A percentile compares a stretch with the other conserved stretches of the same genome.
Conservation (phyloP, 2,113 vertebrate genomes). For the Agapornis roseicollis region DNA sequence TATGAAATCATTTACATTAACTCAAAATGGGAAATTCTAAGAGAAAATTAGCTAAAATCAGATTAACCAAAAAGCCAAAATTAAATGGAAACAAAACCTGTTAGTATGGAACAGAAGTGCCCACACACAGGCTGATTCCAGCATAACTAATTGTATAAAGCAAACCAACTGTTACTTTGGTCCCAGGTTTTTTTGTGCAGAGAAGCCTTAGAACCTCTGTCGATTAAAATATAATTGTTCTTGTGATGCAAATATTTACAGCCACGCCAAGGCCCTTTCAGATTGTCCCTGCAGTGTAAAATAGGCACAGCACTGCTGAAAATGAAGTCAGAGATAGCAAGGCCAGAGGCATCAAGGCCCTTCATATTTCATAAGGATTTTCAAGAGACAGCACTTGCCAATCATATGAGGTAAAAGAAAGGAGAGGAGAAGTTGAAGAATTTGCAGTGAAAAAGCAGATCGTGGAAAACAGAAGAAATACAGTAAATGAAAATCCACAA, state of each 20-base stretch:
- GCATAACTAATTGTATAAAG: not conserved
- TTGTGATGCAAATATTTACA: not conserved
- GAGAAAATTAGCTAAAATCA: not conserved
- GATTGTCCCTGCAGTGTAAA: not conserved
- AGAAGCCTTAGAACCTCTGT: not conserved
- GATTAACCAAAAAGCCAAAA: constrained; percentile 7
- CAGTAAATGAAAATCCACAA: constrained; percentile 64
- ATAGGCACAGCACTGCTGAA: not conserved
- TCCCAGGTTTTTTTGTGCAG: not conserved
- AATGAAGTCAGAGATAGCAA: not conserved
- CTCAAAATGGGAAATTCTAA: not conserved
- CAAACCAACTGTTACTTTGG: constrained; percentile 13
- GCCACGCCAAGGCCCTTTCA: not conserved
- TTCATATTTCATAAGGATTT: constrained; percentile 12
- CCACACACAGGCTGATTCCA: not conserved
- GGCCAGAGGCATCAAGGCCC: not conserved
- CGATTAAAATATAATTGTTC: not conserved
- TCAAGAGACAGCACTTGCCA: not conserved
- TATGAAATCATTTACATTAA: not conserved
- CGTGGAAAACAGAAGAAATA: not conserved
- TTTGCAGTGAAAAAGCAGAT: constrained; percentile 53
- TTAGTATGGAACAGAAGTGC: constrained; percentile 16
- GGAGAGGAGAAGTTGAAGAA: not conserved
- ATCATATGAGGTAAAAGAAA: not conserved
- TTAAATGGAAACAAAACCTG: constrained; percentile 19